phyloP scores from a whole-genome alignment of 2,113 vertebrate species.

The Globicephala melas region DNA sequence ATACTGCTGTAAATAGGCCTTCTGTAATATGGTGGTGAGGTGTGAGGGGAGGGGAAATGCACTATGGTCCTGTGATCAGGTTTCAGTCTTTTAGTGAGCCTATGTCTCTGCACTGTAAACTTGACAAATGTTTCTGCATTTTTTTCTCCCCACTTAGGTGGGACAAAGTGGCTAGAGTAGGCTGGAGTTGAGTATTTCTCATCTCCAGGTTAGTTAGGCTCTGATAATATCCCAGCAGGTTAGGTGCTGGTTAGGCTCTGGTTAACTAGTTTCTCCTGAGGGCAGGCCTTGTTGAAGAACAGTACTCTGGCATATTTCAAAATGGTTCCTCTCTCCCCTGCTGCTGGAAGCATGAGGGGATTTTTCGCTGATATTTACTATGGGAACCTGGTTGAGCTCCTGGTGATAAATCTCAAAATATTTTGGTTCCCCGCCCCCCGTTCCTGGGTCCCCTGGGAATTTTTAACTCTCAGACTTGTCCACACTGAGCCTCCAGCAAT shows the following conservation, averaged over 20 bases:
- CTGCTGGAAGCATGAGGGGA: not conserved
- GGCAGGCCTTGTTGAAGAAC: not conserved
- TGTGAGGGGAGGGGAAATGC: not conserved
- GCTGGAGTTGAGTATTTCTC: not conserved
- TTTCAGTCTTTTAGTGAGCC: not conserved
- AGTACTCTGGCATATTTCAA: not conserved
- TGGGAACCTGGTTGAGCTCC: not conserved
- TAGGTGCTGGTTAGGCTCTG: not conserved
- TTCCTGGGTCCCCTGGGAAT: not conserved
- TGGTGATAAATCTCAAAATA: not conserved
- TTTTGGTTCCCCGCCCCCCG: not conserved
- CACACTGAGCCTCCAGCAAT: not conserved
- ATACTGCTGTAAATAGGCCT: not conserved
- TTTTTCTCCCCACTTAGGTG: not conserved
- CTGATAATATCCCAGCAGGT: too few species aligned
- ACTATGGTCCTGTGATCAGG: not conserved
- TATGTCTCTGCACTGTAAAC: not conserved
- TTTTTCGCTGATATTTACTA: not conserved
- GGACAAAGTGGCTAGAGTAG: not conserved
- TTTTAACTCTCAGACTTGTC: not conserved
- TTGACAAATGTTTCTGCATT: not conserved
- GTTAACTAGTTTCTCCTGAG: too few species aligned
- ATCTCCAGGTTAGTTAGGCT: not conserved
- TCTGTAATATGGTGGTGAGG: not conserved
- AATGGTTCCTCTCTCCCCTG: not conserved